phyloP scores from a whole-genome alignment of 2,888 invertebrate species.

The Piscicola geometra region DNA sequence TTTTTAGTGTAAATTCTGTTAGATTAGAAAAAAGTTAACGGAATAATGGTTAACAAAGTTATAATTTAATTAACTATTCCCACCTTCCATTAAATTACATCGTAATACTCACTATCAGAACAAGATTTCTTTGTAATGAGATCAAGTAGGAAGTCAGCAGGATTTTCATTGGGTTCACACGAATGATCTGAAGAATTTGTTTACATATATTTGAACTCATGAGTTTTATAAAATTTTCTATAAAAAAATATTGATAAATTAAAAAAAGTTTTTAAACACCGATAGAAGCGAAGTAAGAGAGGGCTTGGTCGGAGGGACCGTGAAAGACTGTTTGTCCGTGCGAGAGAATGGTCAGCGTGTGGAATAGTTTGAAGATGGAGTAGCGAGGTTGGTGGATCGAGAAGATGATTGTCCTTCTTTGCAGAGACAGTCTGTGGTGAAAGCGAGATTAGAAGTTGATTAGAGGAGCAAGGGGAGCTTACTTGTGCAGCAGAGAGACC shows the following conservation, averaged over 20 bases:
- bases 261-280: not conserved
- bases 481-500: slow-evolving; percentile 52
- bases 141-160: slow-evolving; percentile 55
- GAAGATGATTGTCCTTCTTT: slow-evolving; percentile 54
- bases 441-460: not conserved
- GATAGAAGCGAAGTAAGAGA: slow-evolving; percentile 47
- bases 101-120: not conserved
- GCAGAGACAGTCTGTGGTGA: slow-evolving; percentile 47
- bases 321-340: slow-evolving; percentile 52
- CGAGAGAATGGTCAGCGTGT: slow-evolving; percentile 51
- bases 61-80: too few relatives aligned
- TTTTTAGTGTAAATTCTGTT: too few relatives aligned
- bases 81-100: too few relatives aligned
- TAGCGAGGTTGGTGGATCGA: slow-evolving; percentile 57
- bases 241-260: not conserved
- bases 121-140: slow-evolving; percentile 48
- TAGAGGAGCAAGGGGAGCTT: not conserved
- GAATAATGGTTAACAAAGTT: too few relatives aligned
- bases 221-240: too few relatives aligned
- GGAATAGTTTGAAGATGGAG: slow-evolving; percentile 54
- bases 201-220: too few relatives aligned
- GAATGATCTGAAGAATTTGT: slow-evolving; percentile 47
- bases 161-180: slow-evolving; percentile 54
- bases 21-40: too few relatives aligned
- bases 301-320: slow-evolving; percentile 49